Percentiles rank a stretch among this genome's conserved stretches.
phyloP scores from a whole-genome alignment of 2,113 vertebrate genomes.

The Podarcis raffonei region DNA sequence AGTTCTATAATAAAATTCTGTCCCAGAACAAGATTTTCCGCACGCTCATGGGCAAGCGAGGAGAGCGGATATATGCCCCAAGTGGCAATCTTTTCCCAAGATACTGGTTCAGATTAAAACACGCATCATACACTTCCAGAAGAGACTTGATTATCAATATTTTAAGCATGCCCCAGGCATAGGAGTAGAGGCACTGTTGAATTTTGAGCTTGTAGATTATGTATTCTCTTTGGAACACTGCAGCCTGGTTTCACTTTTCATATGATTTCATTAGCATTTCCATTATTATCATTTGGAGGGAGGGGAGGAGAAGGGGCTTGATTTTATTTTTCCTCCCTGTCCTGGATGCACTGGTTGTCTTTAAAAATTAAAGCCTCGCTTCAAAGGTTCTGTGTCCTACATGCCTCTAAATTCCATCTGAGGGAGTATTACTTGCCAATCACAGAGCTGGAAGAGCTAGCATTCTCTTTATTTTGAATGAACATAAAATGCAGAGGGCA shows the following conservation, averaged over 20 bases:
- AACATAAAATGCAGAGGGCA: neutral
- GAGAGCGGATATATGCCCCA: conserved; percentile 82
- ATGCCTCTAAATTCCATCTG: conserved; percentile 51
- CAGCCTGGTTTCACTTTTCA: neutral
- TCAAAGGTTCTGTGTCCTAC: conserved; percentile 51
- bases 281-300: too few species aligned
- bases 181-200: conserved; percentile 38
- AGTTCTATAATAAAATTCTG: conserved; percentile 93
- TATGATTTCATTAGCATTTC: conserved; percentile 32
- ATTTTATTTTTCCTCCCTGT: conserved; percentile 52
- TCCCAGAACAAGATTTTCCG: conserved; percentile 84
- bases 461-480: neutral
- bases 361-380: conserved; percentile 57
- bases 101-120: conserved; percentile 83
- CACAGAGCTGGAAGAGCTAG: conserved; percentile 14
- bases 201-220: conserved; percentile 65
- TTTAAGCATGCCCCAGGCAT: conserved; percentile 69
- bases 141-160: conserved; percentile 80
- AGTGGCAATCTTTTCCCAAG: conserved; percentile 89
- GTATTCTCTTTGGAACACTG: conserved; percentile 53
- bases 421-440: conserved; percentile 28
- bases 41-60: conserved; percentile 82
- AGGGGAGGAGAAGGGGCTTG: neutral
- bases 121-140: conserved; percentile 87
- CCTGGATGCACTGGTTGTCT: conserved; percentile 53